Base-by-base conservation (phyloP, 1,140 invertebrate genomes). In the Monochamus saltuarius region DNA sequence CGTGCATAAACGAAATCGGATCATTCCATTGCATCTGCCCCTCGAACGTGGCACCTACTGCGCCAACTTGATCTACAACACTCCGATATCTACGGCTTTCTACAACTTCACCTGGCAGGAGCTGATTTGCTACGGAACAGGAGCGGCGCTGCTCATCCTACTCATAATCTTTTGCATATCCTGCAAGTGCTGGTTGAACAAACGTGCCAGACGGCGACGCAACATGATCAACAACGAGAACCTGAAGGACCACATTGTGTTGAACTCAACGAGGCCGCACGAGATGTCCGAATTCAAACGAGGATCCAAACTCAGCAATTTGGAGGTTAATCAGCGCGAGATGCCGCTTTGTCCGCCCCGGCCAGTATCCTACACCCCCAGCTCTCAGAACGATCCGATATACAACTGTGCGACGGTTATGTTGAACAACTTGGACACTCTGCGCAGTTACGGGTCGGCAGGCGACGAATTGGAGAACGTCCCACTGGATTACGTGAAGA, bases 401-500 rank as follows among this genome's bases (percentile, higher is more conserved):
- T 85, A 87, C 56, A 87, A 88, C 69, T 85, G 80, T 68, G 79
- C 83, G 35, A 83, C 86, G 3, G 83, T 86, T 47, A 82, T 87
- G 14, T 77, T 94, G 35, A 95, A 95, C 81, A 95, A 95, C 79
- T 83, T 95, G 71, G 94, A 97, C 79, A 93, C 92, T 35, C 81
- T 95, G 53, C 82, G 92, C 53, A 95, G 91, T 73, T 97, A 97
- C 78, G 93, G 93, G 47, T 95, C 92, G 54, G 93, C 92, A 38
- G 93, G 89, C 13, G 94, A 97, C 78, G 94, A 97, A 71, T 80
- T 96, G 19, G 93, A 97, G 77, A 92, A 89, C 73, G 88, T 91
- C 52, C 91, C 92, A 49, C 86, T 88, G 37, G 91, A 94, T 78
- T 95, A 93, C 78, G 82, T 91, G 37, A 84, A 88, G 59, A 90